Base-by-base conservation (phyloP, 2,113 vertebrate species). In the Tursiops truncatus region DNA sequence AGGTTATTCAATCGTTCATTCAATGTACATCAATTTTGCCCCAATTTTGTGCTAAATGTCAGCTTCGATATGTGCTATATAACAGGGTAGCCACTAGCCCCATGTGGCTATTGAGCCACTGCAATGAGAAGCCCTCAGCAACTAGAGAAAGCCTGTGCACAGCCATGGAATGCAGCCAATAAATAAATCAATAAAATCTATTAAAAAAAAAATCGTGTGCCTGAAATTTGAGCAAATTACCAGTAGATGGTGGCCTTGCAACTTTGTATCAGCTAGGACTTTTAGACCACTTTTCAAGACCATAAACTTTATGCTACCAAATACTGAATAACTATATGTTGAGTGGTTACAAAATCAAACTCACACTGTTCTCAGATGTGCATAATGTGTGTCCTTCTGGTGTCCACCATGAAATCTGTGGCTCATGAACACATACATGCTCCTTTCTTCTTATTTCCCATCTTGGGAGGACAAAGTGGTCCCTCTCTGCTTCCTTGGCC, bases 191-290 rank as follows among this genome's bases (percentile, higher is more conserved):
- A 38, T 38, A 38, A 38, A 38, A 38, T 53, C 53, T 53, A 53
- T 53, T 53, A 17, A 53, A 53, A 53, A 50, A 53, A 83, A 50
- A 81, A 80, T 83, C 31, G 50, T 63, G 8, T 91, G 53, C 53
- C 65, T 96, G 83, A 89, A 84, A 82, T 95, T 62, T 86, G 73
- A 94, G 25, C 31, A 56, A 77, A 96, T 89, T 95, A 93, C 62
- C n/a, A 47, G 65, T 38, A 91, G 50, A 65, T 80, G 84, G 77
- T 92, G 70, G 12, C 79, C 88, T 96, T 95, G 67, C 12, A 82
- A 58, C 60, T 93, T 41, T 70, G 58, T 26, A 89, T 87, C 31
- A 41, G 50, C 3, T 41, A 68, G 68, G 2, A 83, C 80, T 94
- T 86, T 62, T 87, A 74, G 11, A 31, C 6, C 38, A 79, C 8